Percentiles rank a stretch among this genome's conserved stretches.
These are phyloP conservation scores for Caenorhabditis sp. DNA, from an alignment of 2,888 invertebrate genomes.

Conservation along the genomic window DNA sequence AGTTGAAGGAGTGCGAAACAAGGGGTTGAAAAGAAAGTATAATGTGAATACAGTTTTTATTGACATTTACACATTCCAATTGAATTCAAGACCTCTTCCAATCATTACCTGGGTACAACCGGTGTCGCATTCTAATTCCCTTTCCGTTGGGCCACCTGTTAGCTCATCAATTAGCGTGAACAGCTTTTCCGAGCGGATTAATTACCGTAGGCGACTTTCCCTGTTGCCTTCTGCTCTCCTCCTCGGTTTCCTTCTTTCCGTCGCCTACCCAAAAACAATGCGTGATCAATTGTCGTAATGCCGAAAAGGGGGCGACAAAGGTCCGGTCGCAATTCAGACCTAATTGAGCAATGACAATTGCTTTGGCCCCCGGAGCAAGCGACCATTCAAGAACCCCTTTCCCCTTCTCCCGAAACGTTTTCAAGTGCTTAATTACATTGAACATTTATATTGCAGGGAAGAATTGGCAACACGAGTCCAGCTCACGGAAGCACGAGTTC, in stretches of 20 bases:
- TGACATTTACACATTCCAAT: too few relatives aligned
- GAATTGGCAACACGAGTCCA: conserved; percentile 82
- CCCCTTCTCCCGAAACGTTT: conserved; percentile 35
- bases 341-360: conserved; percentile 69
- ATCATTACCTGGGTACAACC: too few relatives aligned
- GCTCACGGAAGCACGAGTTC: conserved; percentile 83
- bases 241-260: neutral
- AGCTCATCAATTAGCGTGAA: conserved; percentile 55
- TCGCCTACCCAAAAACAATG: conserved; percentile 47
- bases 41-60: too few relatives aligned
- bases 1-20: neutral
- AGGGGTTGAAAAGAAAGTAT: neutral
- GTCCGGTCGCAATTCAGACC: conserved; percentile 62
- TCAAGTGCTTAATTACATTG: conserved; percentile 60
- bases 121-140: conserved; percentile 17
- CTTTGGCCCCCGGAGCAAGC: conserved; percentile 14
- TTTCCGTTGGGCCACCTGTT: conserved; percentile 46
- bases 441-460: conserved; percentile 79
- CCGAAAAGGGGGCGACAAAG: conserved; percentile 55
- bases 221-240: conserved; percentile 32
- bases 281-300: conserved; percentile 56
- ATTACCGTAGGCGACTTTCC: conserved; percentile 32
- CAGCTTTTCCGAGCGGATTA: conserved; percentile 22
- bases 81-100: too few relatives aligned
- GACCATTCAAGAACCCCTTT: conserved; percentile 45